Conservation (phyloP, 2,888 invertebrate species). For the Acanthosepion pharaonis region DNA sequence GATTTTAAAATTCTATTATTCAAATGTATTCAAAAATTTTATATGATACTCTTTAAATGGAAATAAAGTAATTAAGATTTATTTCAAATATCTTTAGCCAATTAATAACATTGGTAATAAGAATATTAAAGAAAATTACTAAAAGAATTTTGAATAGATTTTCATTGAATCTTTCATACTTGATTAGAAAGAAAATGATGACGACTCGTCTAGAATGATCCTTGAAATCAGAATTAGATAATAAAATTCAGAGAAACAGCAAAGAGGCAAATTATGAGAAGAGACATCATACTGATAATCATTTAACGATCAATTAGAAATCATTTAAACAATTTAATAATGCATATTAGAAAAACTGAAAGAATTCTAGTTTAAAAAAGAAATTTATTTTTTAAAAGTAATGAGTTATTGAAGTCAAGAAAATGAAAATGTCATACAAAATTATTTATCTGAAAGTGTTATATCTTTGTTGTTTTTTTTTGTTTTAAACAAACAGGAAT, state of each 20-base stretch:
- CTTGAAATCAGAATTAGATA: neutral
- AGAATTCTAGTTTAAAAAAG: neutral
- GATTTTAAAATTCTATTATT: constrained; percentile 24
- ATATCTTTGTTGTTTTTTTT: neutral
- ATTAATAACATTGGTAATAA: neutral
- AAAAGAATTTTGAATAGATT: neutral
- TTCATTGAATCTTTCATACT: neutral
- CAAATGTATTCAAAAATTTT: neutral
- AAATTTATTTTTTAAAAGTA: neutral
- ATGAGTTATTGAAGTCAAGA: too few species aligned
- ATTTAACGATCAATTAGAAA: neutral
- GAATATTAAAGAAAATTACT: neutral
- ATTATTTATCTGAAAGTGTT: neutral
- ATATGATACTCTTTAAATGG: neutral
- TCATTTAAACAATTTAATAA: neutral
- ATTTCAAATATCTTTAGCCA: neutral
- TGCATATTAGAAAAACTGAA: neutral
- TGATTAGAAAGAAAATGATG: neutral
- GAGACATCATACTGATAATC: neutral
- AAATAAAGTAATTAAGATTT: neutral
- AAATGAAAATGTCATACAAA: neutral
- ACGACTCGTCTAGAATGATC: neutral
- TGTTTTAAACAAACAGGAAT: constrained; percentile 25
- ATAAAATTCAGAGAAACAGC: neutral
- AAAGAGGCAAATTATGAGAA: neutral